Conservation (phyloP, 2,888 invertebrate species). For the Synanthedon formicaeformis region DNA sequence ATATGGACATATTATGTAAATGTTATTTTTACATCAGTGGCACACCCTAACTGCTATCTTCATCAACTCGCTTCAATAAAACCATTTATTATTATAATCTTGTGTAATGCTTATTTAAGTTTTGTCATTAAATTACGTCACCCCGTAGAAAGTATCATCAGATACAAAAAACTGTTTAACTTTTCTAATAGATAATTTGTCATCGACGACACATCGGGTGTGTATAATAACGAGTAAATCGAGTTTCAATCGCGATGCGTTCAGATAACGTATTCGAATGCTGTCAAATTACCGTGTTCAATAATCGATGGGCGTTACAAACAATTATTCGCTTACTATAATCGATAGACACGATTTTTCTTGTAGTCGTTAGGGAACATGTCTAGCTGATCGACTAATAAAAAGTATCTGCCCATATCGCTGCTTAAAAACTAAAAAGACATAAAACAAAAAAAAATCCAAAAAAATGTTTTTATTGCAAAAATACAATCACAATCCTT, state of each 20-base stretch:
- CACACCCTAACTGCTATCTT: not conserved
- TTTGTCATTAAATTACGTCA: too few species aligned
- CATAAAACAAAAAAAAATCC: too few species aligned
- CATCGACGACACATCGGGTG: not conserved
- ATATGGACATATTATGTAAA: too few species aligned
- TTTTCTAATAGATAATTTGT: not conserved
- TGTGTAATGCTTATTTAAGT: too few species aligned
- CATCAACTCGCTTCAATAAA: not conserved
- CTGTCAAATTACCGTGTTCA: conserved; percentile 15
- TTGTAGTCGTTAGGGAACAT: conserved; percentile 2
- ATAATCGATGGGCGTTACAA: conserved; percentile 17
- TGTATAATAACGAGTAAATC: not conserved
- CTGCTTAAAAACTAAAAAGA: too few species aligned
- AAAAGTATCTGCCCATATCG: too few species aligned
- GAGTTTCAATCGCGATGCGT: not conserved
- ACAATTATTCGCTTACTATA: conserved; percentile 13
- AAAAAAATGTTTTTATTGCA: too few species aligned
- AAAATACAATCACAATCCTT: too few species aligned
- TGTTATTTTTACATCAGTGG: too few species aligned
- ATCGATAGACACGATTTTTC: conserved; percentile 12
- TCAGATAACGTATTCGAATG: conserved; percentile 11
- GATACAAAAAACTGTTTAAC: not conserved
- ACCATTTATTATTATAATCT: too few species aligned
- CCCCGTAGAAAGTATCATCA: not conserved
- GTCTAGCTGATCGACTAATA: too few species aligned